A percentile compares a stretch with the other conserved stretches of the same genome.
phyloP scores from a whole-genome alignment of 1,140 invertebrate species.

The Lepidurus arcticus region DNA sequence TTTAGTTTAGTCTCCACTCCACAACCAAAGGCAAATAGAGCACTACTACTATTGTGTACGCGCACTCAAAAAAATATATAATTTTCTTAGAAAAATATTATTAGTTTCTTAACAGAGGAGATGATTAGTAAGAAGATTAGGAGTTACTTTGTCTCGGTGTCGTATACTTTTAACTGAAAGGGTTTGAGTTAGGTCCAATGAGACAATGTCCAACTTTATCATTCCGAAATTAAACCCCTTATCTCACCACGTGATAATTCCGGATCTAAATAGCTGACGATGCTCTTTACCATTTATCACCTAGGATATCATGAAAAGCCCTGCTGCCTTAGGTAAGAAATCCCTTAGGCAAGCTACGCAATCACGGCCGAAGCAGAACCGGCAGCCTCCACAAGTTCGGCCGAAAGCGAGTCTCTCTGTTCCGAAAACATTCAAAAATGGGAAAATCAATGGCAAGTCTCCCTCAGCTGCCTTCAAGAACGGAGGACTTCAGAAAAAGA shows the following conservation, averaged over 20 bases:
- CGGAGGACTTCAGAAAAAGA: not conserved
- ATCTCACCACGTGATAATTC: not conserved
- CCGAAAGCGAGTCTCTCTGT: not conserved
- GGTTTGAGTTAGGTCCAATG: not conserved
- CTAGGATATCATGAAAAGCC: not conserved
- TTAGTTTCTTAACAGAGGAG: not conserved
- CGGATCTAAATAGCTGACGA: not conserved
- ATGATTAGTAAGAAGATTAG: not conserved
- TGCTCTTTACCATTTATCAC: not conserved
- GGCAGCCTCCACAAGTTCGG: not conserved
- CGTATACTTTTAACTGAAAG: not conserved
- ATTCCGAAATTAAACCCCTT: conserved; percentile 4
- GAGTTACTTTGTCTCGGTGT: not conserved
- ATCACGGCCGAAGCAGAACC: not conserved
- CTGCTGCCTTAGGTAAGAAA: not conserved
- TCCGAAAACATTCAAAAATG: not conserved
- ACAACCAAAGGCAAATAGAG: no score
- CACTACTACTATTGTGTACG: no score
- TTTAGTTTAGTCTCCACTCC: no score
- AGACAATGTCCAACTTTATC: conserved; percentile 1
- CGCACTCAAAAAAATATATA: no score
- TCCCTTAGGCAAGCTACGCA: not conserved
- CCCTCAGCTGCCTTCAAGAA: not conserved
- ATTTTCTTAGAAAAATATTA: not conserved
- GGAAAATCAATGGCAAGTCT: conserved; percentile 7